phyloP scores from a whole-genome alignment of 2,888 invertebrate species.

The Meta bourneti region DNA sequence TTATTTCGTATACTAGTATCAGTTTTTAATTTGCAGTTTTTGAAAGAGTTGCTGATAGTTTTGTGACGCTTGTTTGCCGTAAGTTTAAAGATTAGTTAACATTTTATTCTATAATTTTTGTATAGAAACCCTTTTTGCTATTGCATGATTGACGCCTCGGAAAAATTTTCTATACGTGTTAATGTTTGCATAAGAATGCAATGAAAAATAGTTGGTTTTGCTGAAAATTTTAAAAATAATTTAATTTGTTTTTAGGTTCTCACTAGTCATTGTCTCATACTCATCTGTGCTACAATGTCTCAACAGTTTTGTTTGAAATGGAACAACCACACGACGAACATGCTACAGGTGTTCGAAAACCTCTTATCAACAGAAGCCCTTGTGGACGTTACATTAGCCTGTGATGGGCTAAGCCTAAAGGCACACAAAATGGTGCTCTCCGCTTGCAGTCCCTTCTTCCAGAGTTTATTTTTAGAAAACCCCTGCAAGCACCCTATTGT shows the following conservation, averaged over 20 bases:
- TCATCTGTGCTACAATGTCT: conserved; percentile 72
- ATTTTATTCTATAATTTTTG: too few species aligned
- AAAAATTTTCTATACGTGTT: too few species aligned
- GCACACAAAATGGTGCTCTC: conserved; percentile 96
- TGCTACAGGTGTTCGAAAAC: conserved; percentile 93
- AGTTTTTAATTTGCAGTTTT: too few species aligned
- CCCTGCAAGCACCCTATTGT: conserved; percentile 96
- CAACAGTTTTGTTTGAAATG: conserved; percentile 95
- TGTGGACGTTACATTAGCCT: conserved; percentile 94
- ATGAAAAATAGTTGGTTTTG: neutral
- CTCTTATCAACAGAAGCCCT: conserved; percentile 93
- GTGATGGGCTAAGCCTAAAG: conserved; percentile 93
- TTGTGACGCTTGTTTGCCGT: too few species aligned
- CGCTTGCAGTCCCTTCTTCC: conserved; percentile 96
- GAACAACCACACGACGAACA: conserved; percentile 95
- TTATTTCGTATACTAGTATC: too few species aligned
- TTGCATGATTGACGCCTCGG: too few species aligned
- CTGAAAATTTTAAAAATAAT: neutral
- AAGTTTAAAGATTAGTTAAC: too few species aligned
- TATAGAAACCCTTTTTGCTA: too few species aligned
- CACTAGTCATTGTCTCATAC: conserved; percentile 75
- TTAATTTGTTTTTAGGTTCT: conserved; percentile 51
- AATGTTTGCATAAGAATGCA: too few species aligned
- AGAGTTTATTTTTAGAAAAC: conserved; percentile 93
- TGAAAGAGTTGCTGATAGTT: too few species aligned